These are phyloP conservation scores for Cyclopterus lumpus DNA, from an alignment of 2,797 vertebrate genomes.

Conservation along the genomic window DNA sequence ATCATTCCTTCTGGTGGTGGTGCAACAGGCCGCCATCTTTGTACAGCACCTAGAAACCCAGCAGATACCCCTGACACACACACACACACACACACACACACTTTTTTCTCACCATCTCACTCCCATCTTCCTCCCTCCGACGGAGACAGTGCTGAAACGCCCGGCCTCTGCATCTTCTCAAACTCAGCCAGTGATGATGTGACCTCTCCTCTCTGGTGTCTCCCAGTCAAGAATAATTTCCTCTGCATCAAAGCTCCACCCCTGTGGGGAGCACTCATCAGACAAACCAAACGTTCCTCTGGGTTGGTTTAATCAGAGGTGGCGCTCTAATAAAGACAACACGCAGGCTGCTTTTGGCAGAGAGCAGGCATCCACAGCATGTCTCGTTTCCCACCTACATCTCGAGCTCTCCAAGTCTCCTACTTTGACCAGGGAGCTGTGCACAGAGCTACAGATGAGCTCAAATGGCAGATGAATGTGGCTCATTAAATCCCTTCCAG, in stretches of 20 bases:
- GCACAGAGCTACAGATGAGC: constrained; percentile 14
- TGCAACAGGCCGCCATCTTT: constrained; percentile 62
- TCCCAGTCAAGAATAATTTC: constrained; percentile 56
- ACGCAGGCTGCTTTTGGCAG: constrained; percentile 59
- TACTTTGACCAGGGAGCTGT: constrained; percentile 11
- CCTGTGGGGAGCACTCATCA: constrained; percentile 36
- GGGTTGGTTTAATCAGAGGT: constrained; percentile 67
- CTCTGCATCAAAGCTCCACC: constrained; percentile 64
- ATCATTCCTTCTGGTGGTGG: constrained; percentile 64
- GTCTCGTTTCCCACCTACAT: constrained; percentile 80
- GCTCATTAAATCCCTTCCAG: constrained; percentile 60
- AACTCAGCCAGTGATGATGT: constrained; percentile 48
- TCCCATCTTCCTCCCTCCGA: constrained; percentile 2
- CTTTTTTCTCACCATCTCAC: neutral
- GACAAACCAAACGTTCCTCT: constrained; percentile 38
- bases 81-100: constrained; percentile 1
- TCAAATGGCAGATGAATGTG: constrained; percentile 37
- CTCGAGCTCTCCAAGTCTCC: constrained; percentile 48
- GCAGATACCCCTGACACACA: neutral
- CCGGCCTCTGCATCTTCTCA: constrained; percentile 54
- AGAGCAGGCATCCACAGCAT: constrained; percentile 52
- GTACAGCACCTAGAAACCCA: constrained; percentile 42
- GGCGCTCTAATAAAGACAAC: constrained; percentile 67
- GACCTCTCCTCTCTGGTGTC: constrained; percentile 44
- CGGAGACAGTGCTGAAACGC: constrained; percentile 34